Base-by-base conservation (phyloP, 2,888 invertebrate genomes). In the Nomada hirtipes region DNA sequence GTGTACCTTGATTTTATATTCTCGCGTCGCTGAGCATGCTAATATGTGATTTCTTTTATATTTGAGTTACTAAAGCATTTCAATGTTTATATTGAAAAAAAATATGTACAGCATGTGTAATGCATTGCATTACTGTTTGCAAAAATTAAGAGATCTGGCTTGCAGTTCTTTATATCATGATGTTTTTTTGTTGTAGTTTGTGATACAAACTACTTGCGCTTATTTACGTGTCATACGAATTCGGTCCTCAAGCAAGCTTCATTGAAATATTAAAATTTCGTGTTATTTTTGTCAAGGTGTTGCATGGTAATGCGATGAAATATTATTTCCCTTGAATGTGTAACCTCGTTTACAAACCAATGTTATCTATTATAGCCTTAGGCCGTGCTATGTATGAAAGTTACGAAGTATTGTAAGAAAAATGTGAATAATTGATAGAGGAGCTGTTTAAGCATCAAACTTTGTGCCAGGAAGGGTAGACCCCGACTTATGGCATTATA, bases 391-490 rank as follows among this genome's bases (percentile, higher is more conserved):
- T 86, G 86, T 89, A 88, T 87, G 85, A 85, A 85, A 79, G 80
- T 86, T 85, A 73, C 18, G 1, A 71, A 63, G 53, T 79, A 73
- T 68, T 80, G 79, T 79, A 67, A 67, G 73, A 84, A 77, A 76
- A 60, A 85, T 83, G 81, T 85, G 80, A 85, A 88, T 86, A 89
- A 82, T 79, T 67, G 68, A 78, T 86, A 81, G 69, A 74, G 61
- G 67, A 83, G 73, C 78, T 73, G 69, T 53, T 57, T 74, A 74
- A 77, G 68, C 65, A 80, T 70, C 70, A 47, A 79, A 73, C 60
- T 64, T 26, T 67, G 64, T 83, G 87, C 84, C 89, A 88, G 76
- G 78, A 80, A 85, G 89, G 89, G 89, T 89, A 83, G 90, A 90
- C 73, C 90, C 88, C 87, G n/a, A 76, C 64, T 73, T 18, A 29